phyloP scores from a whole-genome alignment of 2,797 vertebrate species.

The Anguilla megastoma region DNA sequence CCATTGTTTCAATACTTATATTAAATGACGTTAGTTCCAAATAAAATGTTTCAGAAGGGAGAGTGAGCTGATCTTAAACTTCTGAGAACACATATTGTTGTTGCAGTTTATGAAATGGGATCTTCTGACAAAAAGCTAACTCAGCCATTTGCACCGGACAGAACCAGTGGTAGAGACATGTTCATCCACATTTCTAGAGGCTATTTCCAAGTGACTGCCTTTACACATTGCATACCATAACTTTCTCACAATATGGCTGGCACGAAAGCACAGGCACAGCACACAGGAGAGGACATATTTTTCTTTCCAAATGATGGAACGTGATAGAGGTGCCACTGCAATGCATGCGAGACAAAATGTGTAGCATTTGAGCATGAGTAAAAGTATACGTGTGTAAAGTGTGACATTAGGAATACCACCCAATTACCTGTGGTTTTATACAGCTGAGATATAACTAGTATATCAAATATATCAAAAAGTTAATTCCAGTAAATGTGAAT shows the following conservation, averaged over 20 bases:
- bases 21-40: not conserved
- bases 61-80: not conserved
- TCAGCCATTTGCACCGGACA: slow-evolving; percentile 17
- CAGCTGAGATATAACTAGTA: not conserved
- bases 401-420: not conserved
- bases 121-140: not conserved
- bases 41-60: not conserved
- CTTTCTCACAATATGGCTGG: not conserved
- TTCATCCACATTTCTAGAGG: not conserved
- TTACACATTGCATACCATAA: no score
- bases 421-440: not conserved
- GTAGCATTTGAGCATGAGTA: not conserved
- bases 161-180: not conserved
- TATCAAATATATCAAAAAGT: not conserved
- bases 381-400: not conserved
- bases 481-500: not conserved
- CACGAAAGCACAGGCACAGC: not conserved
- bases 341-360: not conserved
- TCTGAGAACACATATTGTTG: not conserved
- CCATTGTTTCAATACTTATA: not conserved
- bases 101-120: slow-evolving; percentile 10
- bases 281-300: not conserved
- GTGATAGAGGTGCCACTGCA: not conserved
- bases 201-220: not conserved
- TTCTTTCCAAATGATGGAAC: not conserved